These are phyloP conservation scores for Poeciliopsis infans DNA, from an alignment of 2,797 vertebrate genomes.

Conservation along the genomic window DNA sequence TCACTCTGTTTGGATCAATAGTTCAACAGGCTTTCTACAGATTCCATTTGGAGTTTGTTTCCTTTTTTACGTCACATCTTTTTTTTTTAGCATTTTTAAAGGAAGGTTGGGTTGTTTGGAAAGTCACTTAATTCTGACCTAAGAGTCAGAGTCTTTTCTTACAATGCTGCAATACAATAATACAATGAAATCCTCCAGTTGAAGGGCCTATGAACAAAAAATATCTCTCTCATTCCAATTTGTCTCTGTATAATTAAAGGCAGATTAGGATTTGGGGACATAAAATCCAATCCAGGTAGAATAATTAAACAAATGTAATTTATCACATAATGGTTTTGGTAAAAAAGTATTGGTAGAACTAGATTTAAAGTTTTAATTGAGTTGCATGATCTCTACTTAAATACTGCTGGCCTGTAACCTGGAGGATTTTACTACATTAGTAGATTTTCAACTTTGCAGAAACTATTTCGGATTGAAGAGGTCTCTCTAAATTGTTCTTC, in stretches of 20 bases:
- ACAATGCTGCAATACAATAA: neutral
- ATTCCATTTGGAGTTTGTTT: neutral
- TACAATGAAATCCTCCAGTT: neutral
- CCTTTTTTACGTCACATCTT: neutral
- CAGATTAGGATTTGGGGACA: neutral
- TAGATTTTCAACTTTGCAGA: neutral
- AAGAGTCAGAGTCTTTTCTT: too few species aligned
- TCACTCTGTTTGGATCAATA: neutral
- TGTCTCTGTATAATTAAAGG: neutral
- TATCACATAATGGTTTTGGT: neutral
- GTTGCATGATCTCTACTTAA: neutral
- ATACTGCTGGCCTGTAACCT: neutral
- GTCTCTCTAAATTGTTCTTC: neutral
- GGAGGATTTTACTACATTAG: neutral
- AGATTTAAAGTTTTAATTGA: too few species aligned
- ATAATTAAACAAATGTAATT: neutral
- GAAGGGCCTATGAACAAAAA: neutral
- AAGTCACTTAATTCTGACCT: neutral
- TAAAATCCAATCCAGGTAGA: neutral
- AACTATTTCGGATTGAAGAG: neutral
- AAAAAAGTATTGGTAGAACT: neutral
- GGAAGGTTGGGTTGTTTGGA: neutral
- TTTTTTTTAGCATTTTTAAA: neutral
- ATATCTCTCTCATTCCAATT: neutral
- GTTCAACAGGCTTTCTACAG: neutral